Evolutionary conservation across 2,888 invertebrate genomes (phyloP).

Genomic region (Napeogenes sylphis): DNA sequence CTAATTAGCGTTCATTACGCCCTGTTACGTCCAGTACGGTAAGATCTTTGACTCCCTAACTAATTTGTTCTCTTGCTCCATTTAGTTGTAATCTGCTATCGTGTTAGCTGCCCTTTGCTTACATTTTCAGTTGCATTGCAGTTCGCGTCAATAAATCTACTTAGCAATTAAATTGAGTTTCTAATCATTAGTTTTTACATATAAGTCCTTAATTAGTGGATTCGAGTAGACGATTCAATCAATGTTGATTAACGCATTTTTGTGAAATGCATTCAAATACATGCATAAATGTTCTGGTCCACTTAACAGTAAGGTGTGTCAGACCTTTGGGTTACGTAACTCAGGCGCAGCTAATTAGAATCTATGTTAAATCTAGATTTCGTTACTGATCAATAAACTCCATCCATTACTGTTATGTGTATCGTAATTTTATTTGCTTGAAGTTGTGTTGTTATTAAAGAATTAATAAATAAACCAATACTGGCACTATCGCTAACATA

Average conservation of each 20-base stretch:
- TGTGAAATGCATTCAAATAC: constrained; percentile 23
- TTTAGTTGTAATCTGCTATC: constrained; percentile 10
- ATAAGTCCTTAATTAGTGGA: constrained; percentile 17
- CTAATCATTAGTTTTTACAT: not conserved
- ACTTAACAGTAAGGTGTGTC: constrained; percentile 30
- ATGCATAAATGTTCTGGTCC: constrained; percentile 23
- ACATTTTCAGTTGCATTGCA: not conserved
- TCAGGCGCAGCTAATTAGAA: constrained; percentile 36
- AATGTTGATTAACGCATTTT: constrained; percentile 19
- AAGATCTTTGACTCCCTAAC: constrained; percentile 32
- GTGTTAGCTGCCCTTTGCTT: not conserved
- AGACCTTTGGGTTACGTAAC: constrained; percentile 30
- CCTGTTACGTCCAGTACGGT: constrained; percentile 13
- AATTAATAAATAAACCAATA: too few species aligned
- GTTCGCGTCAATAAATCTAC: not conserved
- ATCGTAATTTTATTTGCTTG: constrained; percentile 16
- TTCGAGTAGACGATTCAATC: constrained; percentile 10
- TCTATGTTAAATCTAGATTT: constrained; percentile 31
- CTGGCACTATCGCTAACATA: too few species aligned
- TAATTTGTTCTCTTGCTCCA: constrained; percentile 21
- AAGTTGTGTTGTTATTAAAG: not conserved
- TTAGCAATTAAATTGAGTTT: not conserved
- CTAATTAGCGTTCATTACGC: constrained; percentile 35
- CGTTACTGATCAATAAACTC: constrained; percentile 27
- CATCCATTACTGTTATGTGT: constrained; percentile 22